Percentiles rank a stretch among this genome's conserved stretches.
Evolutionary conservation across 1,140 invertebrate genomes (phyloP).

Genomic region (Drosophila setifemur): DNA sequence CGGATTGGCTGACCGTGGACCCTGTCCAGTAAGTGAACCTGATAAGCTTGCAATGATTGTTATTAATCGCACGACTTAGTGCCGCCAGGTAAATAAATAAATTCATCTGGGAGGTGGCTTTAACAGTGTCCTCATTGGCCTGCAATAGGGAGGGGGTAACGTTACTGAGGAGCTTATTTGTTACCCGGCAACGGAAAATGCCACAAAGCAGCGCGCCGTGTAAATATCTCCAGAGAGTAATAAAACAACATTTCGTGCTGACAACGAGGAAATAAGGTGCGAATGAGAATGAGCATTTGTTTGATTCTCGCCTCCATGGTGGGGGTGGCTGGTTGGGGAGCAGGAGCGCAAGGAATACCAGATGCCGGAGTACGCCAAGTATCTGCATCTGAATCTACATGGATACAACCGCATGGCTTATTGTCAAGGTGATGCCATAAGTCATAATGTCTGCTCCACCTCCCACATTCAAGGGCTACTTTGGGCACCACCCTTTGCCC

Average conservation of each 20-base stretch:
- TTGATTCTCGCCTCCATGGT: conserved; percentile 57
- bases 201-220: conserved; percentile 53
- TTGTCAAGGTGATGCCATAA: conserved; percentile 79
- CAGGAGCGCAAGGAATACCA: not conserved
- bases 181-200: conserved; percentile 56
- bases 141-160: not conserved
- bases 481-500: conserved; percentile 12
- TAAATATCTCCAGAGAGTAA: conserved; percentile 78
- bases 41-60: conserved; percentile 47
- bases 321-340: not conserved
- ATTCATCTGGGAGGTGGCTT: conserved; percentile 47
- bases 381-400: conserved; percentile 12
- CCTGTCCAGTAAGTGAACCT: conserved; percentile 85
- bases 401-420: conserved; percentile 65
- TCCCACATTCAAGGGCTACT: not conserved
- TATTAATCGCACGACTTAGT: conserved; percentile 61
- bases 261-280: conserved; percentile 77
- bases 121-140: conserved; percentile 13
- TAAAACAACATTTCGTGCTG: conserved; percentile 82
- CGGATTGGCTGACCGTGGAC: conserved; percentile 87
- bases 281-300: conserved; percentile 61
- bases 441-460: conserved; percentile 46
- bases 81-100: conserved; percentile 1
- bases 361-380: conserved; percentile 16
- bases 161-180: conserved; percentile 47